These are phyloP conservation scores for Scaptomyza tumidula DNA, from an alignment of 2,888 invertebrate species.

Conservation along the genomic window DNA sequence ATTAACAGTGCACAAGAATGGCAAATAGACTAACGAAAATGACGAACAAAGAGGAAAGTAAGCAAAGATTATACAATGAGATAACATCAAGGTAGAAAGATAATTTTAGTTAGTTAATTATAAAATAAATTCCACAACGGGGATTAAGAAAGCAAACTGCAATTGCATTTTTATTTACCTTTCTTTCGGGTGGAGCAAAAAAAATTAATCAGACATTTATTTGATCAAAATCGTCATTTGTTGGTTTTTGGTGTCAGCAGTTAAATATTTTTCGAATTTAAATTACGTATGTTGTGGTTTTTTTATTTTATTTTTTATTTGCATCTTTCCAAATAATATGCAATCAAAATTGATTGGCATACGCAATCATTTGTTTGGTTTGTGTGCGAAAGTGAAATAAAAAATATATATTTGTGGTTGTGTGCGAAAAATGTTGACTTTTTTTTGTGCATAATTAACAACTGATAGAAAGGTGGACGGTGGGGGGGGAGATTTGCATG, in stretches of 20 bases:
- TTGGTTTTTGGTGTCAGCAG: background rate
- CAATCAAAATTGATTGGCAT: slow-evolving; percentile 3
- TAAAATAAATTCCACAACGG: slow-evolving; percentile 7
- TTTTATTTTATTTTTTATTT: slow-evolving; percentile 1
- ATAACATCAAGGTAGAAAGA: background rate
- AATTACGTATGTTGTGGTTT: background rate
- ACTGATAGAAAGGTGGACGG: background rate
- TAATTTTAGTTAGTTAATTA: slow-evolving; percentile 19
- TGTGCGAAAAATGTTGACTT: slow-evolving; percentile 2
- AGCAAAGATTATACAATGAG: background rate
- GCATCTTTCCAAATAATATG: background rate
- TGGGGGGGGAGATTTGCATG: background rate
- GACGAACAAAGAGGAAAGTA: background rate
- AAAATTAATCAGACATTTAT: background rate
- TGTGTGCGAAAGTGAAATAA: background rate
- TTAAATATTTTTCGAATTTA: background rate
- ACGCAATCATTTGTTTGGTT: slow-evolving; percentile 1
- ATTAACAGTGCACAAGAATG: slow-evolving; percentile 40
- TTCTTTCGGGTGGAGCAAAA: background rate
- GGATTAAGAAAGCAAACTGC: background rate
- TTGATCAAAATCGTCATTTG: background rate
- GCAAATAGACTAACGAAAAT: background rate
- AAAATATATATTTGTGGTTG: background rate
- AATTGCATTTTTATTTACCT: background rate
- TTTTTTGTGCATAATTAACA: slow-evolving; percentile 2